Base-by-base conservation (phyloP, 2,888 invertebrate species). In the Acanthopleura granulata region DNA sequence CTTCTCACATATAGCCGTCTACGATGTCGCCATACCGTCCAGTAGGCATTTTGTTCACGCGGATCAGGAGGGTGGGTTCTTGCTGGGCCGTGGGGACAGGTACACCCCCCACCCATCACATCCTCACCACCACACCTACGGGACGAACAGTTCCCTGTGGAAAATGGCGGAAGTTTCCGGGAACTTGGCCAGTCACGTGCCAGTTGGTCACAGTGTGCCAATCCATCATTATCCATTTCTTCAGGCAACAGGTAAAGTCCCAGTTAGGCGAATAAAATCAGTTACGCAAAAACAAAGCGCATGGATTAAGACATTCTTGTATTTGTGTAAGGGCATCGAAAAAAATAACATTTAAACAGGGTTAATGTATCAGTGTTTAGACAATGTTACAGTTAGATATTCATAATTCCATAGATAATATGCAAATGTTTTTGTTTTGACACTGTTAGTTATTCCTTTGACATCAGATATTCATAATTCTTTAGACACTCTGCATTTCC, bases 41-140 rank as follows among this genome's bases (percentile, higher is more conserved):
- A 18, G n/a, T 57, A 18, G 57, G 22, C 57, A 57, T 57, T 57
- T 57, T 22, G 22, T 22, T 57, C 40, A 40, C 40, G 22, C 51
- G 14, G 51, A 57, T 57, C 57, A 57, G 57, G 57, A 57, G n/a
- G 22, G 57, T 22, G 57, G 57, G 57, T 57, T n/a, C 22, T 6
- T 57, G 57, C 12, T 57, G 57, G 57, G 57, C 57, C 57, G 57
- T 57, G 57, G 57, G 57, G 57, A 57, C 18, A 57, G 57, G 57
- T 57, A n/a, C 18, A 57, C 57, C 57, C n/a, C n/a, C 22, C 57
- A 57, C 57, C 18, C 57, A n/a, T 18, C n/a, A n/a, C 57, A 57
- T 12, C 57, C 3, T 4, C 22, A 18, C 57, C 18, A 57, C 57
- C 57, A 57, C 22, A 18, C 57, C 12, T 57, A 22, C 22, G 22